Evolutionary conservation across 2,888 invertebrate genomes (phyloP).

Genomic region (Amaurobius ferox): DNA sequence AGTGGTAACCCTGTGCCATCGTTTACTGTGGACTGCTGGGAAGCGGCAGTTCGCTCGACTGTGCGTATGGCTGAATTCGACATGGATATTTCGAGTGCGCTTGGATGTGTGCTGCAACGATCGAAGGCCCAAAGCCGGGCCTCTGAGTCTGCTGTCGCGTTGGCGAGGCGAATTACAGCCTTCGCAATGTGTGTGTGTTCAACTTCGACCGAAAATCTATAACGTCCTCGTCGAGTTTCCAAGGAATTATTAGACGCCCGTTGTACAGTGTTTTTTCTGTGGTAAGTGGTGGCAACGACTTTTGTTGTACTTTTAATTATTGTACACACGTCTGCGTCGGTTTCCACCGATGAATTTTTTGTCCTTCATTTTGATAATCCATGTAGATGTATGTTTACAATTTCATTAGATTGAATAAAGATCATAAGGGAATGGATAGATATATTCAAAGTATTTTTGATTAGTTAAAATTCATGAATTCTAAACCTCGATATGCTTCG

Average conservation of each 20-base stretch:
- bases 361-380: background rate
- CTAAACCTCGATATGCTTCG: background rate
- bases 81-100: constrained; percentile 49
- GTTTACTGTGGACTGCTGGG: too few species aligned
- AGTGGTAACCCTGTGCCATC: too few species aligned
- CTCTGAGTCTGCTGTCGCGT: constrained; percentile 42
- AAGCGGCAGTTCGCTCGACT: too few species aligned
- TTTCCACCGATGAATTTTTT: background rate
- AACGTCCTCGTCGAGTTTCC: constrained; percentile 30
- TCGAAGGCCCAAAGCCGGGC: constrained; percentile 57
- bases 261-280: constrained; percentile 11
- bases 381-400: background rate
- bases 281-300: constrained; percentile 37
- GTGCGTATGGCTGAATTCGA: constrained; percentile 17
- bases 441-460: background rate
- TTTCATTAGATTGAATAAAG: too few species aligned
- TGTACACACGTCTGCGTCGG: too few species aligned
- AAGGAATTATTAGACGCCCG: constrained; percentile 45
- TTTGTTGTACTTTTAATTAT: background rate
- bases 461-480: background rate
- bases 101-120: constrained; percentile 63
- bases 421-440: too few species aligned
- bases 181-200: constrained; percentile 46
- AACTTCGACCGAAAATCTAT: constrained; percentile 40
- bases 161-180: constrained; percentile 46